These are phyloP conservation scores for Tetragnatha montana DNA, from an alignment of 2,888 invertebrate species.

Conservation along the genomic window DNA sequence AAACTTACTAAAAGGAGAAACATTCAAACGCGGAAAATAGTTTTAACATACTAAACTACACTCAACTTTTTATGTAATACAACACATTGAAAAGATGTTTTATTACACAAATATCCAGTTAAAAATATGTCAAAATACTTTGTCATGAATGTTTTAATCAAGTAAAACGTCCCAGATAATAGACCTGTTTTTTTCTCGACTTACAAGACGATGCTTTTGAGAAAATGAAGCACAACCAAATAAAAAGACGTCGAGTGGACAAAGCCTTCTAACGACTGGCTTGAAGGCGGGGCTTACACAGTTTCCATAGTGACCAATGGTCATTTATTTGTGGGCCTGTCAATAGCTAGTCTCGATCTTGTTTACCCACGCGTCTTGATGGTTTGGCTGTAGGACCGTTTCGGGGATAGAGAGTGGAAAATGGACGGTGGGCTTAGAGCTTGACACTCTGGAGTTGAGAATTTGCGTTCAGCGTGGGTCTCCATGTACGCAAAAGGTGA, in stretches of 20 bases:
- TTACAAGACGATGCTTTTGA: not conserved
- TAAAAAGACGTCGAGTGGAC: not conserved
- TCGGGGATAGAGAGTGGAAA: not conserved
- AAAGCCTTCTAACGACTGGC: not conserved
- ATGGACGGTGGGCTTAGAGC: not conserved
- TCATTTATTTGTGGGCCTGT: constrained; percentile 31
- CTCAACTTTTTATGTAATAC: no score
- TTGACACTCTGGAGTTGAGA: not conserved
- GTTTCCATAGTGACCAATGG: constrained; percentile 49
- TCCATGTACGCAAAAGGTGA: constrained; percentile 66
- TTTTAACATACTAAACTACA: no score
- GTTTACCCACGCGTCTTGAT: not conserved
- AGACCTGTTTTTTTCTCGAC: not conserved
- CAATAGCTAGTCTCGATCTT: constrained; percentile 27
- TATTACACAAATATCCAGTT: no score
- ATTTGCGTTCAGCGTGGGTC: constrained; percentile 16
- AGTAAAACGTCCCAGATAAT: not conserved
- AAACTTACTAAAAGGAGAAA: no score
- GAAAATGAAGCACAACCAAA: not conserved
- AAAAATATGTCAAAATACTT: no score
- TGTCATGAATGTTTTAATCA: no score
- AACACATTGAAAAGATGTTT: no score
- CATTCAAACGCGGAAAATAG: no score
- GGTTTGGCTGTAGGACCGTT: not conserved
- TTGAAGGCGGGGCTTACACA: constrained; percentile 25